phyloP scores from a whole-genome alignment of 1,140 invertebrate genomes.

The Meloidogyne hapla region DNA sequence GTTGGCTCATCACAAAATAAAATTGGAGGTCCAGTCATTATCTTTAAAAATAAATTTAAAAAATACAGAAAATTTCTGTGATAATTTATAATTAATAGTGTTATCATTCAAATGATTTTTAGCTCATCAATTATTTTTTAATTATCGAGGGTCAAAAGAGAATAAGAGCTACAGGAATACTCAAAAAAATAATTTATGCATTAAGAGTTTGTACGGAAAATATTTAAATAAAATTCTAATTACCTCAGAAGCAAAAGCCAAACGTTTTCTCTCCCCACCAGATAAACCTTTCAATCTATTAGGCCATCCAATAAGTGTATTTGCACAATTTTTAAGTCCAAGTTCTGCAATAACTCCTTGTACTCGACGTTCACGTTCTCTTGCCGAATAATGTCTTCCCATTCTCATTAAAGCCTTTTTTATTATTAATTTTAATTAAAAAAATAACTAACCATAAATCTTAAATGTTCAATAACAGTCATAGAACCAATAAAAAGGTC shows the following conservation, averaged over 20 bases:
- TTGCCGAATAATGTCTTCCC: constrained; percentile 77
- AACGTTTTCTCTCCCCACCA: constrained; percentile 85
- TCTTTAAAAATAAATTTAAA: constrained; percentile 66
- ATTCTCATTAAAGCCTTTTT: constrained; percentile 72
- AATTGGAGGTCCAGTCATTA: constrained; percentile 87
- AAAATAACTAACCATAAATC: constrained; percentile 75
- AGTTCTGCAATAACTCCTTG: constrained; percentile 82
- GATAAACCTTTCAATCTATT: constrained; percentile 86
- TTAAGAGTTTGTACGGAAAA: too few relatives aligned
- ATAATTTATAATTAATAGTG: too few relatives aligned
- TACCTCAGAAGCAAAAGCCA: constrained; percentile 93
- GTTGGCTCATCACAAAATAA: constrained; percentile 97
- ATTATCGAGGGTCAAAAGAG: too few relatives aligned
- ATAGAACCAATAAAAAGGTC: constrained; percentile 88
- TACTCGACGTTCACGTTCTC: constrained; percentile 78
- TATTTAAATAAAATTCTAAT: background rate
- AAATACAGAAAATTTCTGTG: too few relatives aligned
- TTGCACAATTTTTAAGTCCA: constrained; percentile 65
- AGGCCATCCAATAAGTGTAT: constrained; percentile 80
- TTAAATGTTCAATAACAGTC: constrained; percentile 84
- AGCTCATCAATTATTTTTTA: too few relatives aligned
- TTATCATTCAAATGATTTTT: too few relatives aligned
- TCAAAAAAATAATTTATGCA: too few relatives aligned
- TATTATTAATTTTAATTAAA: background rate
- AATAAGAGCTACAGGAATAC: too few relatives aligned